Base-by-base conservation (phyloP, 2,113 vertebrate species). In the Elephas maximus region DNA sequence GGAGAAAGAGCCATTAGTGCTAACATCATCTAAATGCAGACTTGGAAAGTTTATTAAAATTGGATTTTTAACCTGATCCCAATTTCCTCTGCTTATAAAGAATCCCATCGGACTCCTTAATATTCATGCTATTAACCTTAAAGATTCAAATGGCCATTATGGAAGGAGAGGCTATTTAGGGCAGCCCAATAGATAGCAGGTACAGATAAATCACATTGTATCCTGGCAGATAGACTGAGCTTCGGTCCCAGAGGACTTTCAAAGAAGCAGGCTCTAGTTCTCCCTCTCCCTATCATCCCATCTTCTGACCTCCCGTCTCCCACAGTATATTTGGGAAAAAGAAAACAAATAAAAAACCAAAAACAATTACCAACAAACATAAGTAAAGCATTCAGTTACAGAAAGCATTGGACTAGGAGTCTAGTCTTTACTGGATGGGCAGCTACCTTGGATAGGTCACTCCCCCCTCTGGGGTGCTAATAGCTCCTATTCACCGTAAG, bases 11-110 rank as follows among this genome's bases (percentile, higher is more conserved):
- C 92, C 96, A 97, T 98, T 98, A 97, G 85, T 17, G 67, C 20
- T 74, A 41, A 8, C 79, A 71, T 74, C 84, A 77, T 90, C 95
- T 97, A 96, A 97, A 97, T 97, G 96, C 82, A 79, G 96, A 92
- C 84, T 95, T 97, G 92, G 92, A 94, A 98, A 96, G 95, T 98
- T 98, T 98, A 97, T 98, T 97, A 98, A 98, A 98, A 98, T 97
- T 97, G 96, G 96, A 98, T 97, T 98, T 98, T 98, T 97, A 97
- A 97, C 95, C 98, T 89, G 97, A 93, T 97, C 96, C 78, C 95
- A 96, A 95, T 98, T 97, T 97, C 95, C 92, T 90, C 92, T 96
- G 93, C 95, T 97, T 93, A 77, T 93, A 97, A 97, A 96, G 96
- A 96, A 97, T 98, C 97, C 97, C 97, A 92, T 6, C 63, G 96